Evolutionary conservation across 2,888 invertebrate genomes (phyloP).

Genomic region (Agrochola macilenta): DNA sequence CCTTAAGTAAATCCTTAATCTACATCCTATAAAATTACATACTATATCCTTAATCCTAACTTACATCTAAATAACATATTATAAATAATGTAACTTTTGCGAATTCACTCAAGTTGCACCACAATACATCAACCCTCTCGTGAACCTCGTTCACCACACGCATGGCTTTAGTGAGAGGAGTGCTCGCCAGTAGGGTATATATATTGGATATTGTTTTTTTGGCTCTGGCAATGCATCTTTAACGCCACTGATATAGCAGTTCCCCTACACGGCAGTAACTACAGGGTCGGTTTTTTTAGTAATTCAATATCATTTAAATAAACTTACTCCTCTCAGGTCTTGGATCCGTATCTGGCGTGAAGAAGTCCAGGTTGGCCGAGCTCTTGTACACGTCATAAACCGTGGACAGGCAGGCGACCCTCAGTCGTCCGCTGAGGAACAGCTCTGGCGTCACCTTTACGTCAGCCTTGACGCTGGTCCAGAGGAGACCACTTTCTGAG

Average conservation of each 20-base stretch:
- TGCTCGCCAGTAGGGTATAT: no score
- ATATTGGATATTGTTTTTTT: no score
- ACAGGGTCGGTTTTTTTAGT: neutral
- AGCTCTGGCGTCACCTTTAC: conserved; percentile 90
- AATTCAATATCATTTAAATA: no score
- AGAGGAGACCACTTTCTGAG: conserved; percentile 87
- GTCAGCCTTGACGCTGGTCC: conserved; percentile 91
- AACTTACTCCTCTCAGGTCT: conserved; percentile 94
- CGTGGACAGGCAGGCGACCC: conserved; percentile 93
- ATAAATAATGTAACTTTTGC: no score
- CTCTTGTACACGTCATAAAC: conserved; percentile 93
- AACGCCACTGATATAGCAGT: neutral
- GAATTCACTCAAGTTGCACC: no score
- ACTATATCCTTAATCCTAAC: no score
- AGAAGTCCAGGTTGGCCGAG: conserved; percentile 93
- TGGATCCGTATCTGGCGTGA: conserved; percentile 93
- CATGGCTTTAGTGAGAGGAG: no score
- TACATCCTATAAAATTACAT: no score
- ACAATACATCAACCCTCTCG: no score
- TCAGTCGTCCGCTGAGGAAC: conserved; percentile 92
- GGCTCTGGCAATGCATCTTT: neutral
- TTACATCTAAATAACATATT: no score
- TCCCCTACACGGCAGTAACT: neutral
- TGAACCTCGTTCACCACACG: no score
- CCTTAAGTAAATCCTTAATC: no score